Base-by-base conservation (phyloP, 2,113 vertebrate genomes). In the Butastur rufipennis region DNA sequence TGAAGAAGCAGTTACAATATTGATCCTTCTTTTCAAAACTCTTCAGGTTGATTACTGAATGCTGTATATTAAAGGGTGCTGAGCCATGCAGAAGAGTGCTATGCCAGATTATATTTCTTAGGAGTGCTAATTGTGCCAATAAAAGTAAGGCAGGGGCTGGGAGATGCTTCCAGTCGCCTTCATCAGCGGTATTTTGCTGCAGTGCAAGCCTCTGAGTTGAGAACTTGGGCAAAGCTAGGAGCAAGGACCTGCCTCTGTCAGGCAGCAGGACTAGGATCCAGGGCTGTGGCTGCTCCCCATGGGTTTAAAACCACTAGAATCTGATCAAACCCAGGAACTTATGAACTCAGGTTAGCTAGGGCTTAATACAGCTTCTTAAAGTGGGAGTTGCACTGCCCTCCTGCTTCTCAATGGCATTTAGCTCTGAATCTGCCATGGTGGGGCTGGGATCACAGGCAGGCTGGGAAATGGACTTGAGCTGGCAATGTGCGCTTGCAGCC, bases 401-500 rank as follows among this genome's bases (percentile, higher is more conserved):
- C 55, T 70, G 34, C 62, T 67, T 40, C 45, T 63, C 36, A 7
- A 0, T 2, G 9, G 25, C 9, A 7, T 42, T 73, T 1, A 43
- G 36, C 52, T 13, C 42, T 27, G 47, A 36, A 31, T 3, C 42
- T 77, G 79, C 62, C 3, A 0, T 5, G 22, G 31, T 42, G 53
- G 20, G 17, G 16, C 17, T 59, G 81, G 47, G 40, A 20, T 55
- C 38, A 3, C 7, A 22, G n/a, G 18, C 48, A 7, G 29, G 25
- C 50, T 63, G 52, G 38, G n/a, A 81, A 17, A 45, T 2, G 9
- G n/a, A 27, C 11, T 1, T 18, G 36, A 50, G 43, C 43, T 6
- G 3, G 40, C 48, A 20, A 2, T 1, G 16, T 45, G 38, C 0
- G 2, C 48, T 67, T 1, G 9, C 18, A 55, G 62, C 38, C 62